These are phyloP conservation scores for Sinotaia quadrata DNA, from an alignment of 2,888 invertebrate species.

Conservation along the genomic window DNA sequence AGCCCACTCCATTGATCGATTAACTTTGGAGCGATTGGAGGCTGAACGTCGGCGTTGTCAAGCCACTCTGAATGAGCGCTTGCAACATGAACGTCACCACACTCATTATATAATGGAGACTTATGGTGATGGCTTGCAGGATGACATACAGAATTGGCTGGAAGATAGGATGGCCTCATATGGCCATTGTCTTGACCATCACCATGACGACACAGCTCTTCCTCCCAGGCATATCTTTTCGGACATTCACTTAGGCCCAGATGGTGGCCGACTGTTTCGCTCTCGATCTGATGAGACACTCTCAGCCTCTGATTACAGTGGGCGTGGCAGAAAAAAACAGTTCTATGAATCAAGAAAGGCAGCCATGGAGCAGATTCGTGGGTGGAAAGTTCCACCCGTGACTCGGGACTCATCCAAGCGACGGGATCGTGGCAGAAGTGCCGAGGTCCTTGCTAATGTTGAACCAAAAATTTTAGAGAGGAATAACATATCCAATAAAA, in stretches of 20 bases:
- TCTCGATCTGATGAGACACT: constrained; percentile 70
- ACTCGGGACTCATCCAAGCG: background rate
- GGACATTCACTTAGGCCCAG: constrained; percentile 53
- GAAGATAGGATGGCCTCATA: constrained; percentile 58
- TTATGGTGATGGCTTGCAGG: constrained; percentile 37
- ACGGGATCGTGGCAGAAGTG: constrained; percentile 28
- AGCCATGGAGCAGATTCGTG: constrained; percentile 65
- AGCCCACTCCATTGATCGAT: constrained; percentile 56
- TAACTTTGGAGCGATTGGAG: constrained; percentile 78
- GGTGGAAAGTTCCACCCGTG: constrained; percentile 59
- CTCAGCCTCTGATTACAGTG: constrained; percentile 78
- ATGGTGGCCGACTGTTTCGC: constrained; percentile 61
- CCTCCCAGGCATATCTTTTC: constrained; percentile 57
- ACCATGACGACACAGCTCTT: constrained; percentile 64
- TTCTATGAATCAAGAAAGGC: constrained; percentile 62
- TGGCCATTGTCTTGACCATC: constrained; percentile 63
- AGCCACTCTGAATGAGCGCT: constrained; percentile 79
- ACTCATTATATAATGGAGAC: constrained; percentile 69
- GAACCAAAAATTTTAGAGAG: background rate
- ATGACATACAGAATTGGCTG: constrained; percentile 64
- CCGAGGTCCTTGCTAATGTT: constrained; percentile 1
- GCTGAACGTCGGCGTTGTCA: constrained; percentile 78
- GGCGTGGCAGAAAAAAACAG: constrained; percentile 75
- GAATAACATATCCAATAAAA: constrained; percentile 6
- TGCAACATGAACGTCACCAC: constrained; percentile 76